Base-by-base conservation (phyloP, 2,888 invertebrate species). In the Agrochola litura region DNA sequence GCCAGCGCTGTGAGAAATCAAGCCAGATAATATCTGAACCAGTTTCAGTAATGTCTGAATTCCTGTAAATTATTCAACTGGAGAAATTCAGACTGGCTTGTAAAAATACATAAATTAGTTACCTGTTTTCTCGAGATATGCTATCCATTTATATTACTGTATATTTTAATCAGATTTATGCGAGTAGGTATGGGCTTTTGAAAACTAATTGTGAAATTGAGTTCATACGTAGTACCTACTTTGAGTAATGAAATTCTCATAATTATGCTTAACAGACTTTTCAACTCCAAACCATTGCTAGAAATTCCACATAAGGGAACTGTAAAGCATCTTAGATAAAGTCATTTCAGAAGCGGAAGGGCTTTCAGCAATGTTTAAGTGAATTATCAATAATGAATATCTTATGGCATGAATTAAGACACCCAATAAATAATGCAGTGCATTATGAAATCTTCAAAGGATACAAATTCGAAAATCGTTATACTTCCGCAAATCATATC, bases 401-500 rank as follows among this genome's bases (percentile, higher is more conserved):
- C 22, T 52, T 63, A 46, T 16, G 19, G 10, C 19, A 66, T 69
- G 12, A 73, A 14, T 58, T 58, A 46, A 80, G 52, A 54, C 52
- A 61, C 9, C 14, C 14, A 30, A 67, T 30, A 61, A 25, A 83
- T 54, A 65, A 63, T 41, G 68, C 54, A 73, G 69, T 84, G 58
- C 67, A 74, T 77, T 84, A 76, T 77, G 66, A 77, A 86, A 70
- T 63, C 72, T 70, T 74, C 69, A 77, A 80, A 81, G 86, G 66
- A 86, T 78, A 49, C 74, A 83, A 75, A 82, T 82, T 91, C 91
- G 89, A 92, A 91, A 76, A 92, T 90, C 85, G 89, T 90, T 91
- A 91, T 91, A 92, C 93, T 94, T 94, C 94, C 94, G 92, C 92
- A 93, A 94, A 93, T 86, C 91, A 92, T 94, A 95, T 95, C 95